Evolutionary conservation across 64 coral and sea anemone species (phyloP).

Genomic region (Cladopsammia gracilis): DNA sequence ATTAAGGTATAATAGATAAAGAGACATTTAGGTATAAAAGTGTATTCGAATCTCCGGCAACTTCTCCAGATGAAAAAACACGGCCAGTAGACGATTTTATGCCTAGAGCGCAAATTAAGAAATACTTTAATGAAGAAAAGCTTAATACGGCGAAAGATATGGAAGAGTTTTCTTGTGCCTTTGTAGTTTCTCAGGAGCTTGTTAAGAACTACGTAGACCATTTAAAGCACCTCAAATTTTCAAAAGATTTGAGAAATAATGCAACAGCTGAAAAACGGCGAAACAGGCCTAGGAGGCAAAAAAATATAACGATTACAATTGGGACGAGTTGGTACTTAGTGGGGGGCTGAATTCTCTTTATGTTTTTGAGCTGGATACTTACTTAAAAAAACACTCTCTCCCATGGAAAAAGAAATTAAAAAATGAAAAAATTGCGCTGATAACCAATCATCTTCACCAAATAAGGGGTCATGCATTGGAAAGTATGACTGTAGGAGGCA

Average conservation of each 20-base stretch:
- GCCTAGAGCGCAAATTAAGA: not conserved
- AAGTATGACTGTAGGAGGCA: too few relatives aligned
- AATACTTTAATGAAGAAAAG: not conserved
- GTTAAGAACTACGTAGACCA: too few relatives aligned
- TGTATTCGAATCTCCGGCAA: too few relatives aligned
- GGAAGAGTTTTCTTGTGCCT: not conserved
- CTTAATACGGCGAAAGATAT: not conserved
- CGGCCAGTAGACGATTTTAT: slow-evolving; percentile 7
- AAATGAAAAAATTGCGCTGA: slow-evolving; percentile 21
- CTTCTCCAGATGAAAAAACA: slow-evolving; percentile 13
- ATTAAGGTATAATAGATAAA: not conserved
- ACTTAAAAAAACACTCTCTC: slow-evolving; percentile 4
- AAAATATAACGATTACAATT: slow-evolving; percentile 16
- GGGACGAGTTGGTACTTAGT: slow-evolving; percentile 7
- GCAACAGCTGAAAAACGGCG: not conserved
- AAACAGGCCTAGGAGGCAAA: not conserved
- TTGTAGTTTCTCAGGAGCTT: not conserved
- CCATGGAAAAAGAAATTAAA: slow-evolving; percentile 19
- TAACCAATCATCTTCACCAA: slow-evolving; percentile 26
- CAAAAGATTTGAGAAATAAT: not conserved
- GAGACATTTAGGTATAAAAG: slow-evolving; percentile 21
- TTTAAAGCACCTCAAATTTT: not conserved
- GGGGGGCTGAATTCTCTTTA: slow-evolving; percentile 19
- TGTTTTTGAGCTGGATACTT: not conserved
- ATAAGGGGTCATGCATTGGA: too few relatives aligned